phyloP scores from a whole-genome alignment of 2,888 invertebrate species.

The Dicranocentrus wangi region DNA sequence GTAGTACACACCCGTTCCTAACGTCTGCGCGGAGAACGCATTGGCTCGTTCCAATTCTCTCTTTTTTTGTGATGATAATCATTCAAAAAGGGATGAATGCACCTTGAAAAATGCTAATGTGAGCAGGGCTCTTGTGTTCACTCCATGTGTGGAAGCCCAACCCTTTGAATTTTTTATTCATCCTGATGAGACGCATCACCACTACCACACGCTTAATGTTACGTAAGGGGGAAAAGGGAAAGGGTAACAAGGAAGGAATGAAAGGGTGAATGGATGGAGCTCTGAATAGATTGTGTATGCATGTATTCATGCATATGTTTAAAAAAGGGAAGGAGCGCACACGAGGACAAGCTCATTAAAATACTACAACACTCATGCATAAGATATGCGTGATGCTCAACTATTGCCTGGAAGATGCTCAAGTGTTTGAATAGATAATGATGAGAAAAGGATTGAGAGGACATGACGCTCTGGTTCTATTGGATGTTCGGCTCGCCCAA shows the following conservation, averaged over 20 bases:
- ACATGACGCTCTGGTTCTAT: slow-evolving; percentile 48
- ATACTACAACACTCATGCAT: slow-evolving; percentile 49
- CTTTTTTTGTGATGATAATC: slow-evolving; percentile 18
- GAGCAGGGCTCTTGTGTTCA: slow-evolving; percentile 12
- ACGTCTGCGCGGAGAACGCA: slow-evolving; percentile 1
- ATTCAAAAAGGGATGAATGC: slow-evolving; percentile 25
- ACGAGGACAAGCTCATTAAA: slow-evolving; percentile 64
- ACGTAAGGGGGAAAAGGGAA: slow-evolving; percentile 20
- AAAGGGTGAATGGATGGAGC: slow-evolving; percentile 34
- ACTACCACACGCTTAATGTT: slow-evolving; percentile 45
- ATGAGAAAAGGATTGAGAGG: slow-evolving; percentile 55
- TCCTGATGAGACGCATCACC: slow-evolving; percentile 28
- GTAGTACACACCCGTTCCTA: not conserved
- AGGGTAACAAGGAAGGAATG: slow-evolving; percentile 5
- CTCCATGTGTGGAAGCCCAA: slow-evolving; percentile 11
- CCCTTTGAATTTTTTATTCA: slow-evolving; percentile 61
- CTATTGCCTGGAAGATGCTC: slow-evolving; percentile 65
- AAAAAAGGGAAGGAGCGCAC: slow-evolving; percentile 47
- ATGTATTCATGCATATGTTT: slow-evolving; percentile 16
- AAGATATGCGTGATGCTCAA: slow-evolving; percentile 71
- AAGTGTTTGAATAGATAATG: slow-evolving; percentile 54
- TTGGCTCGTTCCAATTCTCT: slow-evolving; percentile 28
- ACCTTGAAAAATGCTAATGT: slow-evolving; percentile 54
- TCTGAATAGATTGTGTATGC: slow-evolving; percentile 31
- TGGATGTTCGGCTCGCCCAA: slow-evolving; percentile 51